A percentile compares a stretch with the other conserved stretches of the same genome.
Conservation (phyloP, 2,113 vertebrate species). For the Ornithorhynchus anatinus region DNA sequence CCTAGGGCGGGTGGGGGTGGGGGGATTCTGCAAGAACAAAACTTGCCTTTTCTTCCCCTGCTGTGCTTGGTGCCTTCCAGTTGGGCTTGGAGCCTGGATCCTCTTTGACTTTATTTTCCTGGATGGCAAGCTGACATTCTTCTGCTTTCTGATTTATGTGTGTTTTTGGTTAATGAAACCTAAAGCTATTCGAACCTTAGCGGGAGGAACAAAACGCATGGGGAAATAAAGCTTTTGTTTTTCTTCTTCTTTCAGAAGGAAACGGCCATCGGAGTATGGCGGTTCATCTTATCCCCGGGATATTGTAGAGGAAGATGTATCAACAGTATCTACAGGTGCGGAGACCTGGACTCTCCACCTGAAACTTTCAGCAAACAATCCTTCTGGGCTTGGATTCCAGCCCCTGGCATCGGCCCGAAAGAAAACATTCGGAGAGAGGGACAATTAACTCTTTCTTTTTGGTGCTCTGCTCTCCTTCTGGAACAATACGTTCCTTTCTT, state of each 20-base stretch:
- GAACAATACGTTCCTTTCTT: neutral
- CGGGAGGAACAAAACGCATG: slow-evolving; percentile 7
- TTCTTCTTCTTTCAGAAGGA: neutral
- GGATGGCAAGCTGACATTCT: neutral
- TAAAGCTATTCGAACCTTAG: neutral
- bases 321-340: slow-evolving; percentile 19
- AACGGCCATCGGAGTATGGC: neutral
- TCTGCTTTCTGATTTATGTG: neutral
- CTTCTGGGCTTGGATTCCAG: slow-evolving; percentile 18
- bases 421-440: neutral
- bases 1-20: no score
- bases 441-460: slow-evolving; percentile 5
- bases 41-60: neutral
- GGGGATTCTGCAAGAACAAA: neutral
- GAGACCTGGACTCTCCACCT: slow-evolving; percentile 9
- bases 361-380: slow-evolving; percentile 10
- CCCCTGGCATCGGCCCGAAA: neutral
- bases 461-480: neutral
- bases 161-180: neutral
- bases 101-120: slow-evolving; percentile 2
- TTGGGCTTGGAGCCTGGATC: neutral
- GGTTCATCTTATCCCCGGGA: neutral
- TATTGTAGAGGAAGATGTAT: slow-evolving; percentile 10
- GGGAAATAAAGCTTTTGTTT: neutral
- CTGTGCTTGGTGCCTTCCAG: neutral